Evolutionary conservation across 2,113 vertebrate genomes (phyloP).

Genomic region (Ascaphus truei): DNA sequence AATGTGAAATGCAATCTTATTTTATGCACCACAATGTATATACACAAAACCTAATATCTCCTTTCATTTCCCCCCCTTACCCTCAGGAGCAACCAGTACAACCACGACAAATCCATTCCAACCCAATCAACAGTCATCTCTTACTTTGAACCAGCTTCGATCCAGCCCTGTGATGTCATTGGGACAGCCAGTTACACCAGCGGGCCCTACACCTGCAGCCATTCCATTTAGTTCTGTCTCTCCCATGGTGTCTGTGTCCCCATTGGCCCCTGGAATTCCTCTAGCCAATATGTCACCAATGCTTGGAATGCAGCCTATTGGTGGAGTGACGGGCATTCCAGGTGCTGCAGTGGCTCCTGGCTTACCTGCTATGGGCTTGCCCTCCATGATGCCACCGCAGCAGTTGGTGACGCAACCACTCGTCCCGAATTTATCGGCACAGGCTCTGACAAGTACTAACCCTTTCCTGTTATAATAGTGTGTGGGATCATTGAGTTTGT

Average conservation of each 20-base stretch:
- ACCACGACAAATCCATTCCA: conserved; percentile 59
- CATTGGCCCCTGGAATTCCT: conserved; percentile 50
- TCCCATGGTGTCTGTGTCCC: conserved; percentile 49
- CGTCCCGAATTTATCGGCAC: conserved; percentile 50
- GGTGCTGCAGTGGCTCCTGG: conserved; percentile 43
- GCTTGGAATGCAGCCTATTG: conserved; percentile 41
- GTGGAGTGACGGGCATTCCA: conserved; percentile 33
- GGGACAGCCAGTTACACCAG: conserved; percentile 57
- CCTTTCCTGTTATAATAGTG: conserved; percentile 75
- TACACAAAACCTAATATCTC: too few relatives aligned
- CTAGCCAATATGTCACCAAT: conserved; percentile 52
- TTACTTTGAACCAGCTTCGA: conserved; percentile 81
- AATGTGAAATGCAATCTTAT: too few relatives aligned
- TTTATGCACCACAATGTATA: neutral
- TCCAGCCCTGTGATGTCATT: conserved; percentile 79
- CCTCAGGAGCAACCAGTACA: conserved; percentile 22
- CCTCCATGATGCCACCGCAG: conserved; percentile 63
- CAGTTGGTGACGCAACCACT: conserved; percentile 60
- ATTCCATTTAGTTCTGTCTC: conserved; percentile 34
- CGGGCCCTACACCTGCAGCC: conserved; percentile 21
- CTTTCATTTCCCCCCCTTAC: neutral
- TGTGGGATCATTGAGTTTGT: conserved; percentile 2
- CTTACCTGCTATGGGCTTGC: conserved; percentile 73
- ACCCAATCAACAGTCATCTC: conserved; percentile 57
- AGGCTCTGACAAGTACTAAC: conserved; percentile 59